Percentiles rank a stretch among this genome's conserved stretches.
phyloP scores from a whole-genome alignment of 2,888 invertebrate genomes.

The Synergus japonicus region DNA sequence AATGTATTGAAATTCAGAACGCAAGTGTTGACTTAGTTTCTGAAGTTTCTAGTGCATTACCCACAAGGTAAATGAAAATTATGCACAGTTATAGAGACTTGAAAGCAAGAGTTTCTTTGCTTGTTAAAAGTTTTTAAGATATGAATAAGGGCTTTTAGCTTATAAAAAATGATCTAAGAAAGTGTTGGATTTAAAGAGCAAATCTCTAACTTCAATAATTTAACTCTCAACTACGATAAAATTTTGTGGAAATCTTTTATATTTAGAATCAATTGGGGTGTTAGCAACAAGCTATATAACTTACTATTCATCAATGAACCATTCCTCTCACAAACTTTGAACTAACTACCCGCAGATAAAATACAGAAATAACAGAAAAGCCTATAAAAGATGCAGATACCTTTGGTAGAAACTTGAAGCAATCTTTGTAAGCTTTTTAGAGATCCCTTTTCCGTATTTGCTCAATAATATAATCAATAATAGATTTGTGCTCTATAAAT shows the following conservation, averaged over 20 bases:
- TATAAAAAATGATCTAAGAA: too few species aligned
- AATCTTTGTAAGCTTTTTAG: background rate
- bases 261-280: background rate
- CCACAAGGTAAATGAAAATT: conserved; percentile 8
- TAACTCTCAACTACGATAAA: too few species aligned
- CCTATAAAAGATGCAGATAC: background rate
- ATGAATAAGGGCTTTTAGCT: background rate
- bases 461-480: background rate
- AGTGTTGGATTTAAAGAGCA: too few species aligned
- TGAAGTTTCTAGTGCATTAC: background rate
- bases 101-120: background rate
- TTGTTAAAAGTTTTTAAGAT: background rate
- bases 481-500: too few species aligned
- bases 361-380: background rate
- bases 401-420: background rate
- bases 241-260: background rate
- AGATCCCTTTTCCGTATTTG: background rate
- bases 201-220: too few species aligned
- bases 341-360: background rate
- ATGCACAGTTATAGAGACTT: background rate
- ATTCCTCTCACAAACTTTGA: background rate
- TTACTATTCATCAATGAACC: background rate
- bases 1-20: background rate
- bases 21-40: background rate
- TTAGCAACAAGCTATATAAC: background rate